phyloP scores from a whole-genome alignment of 2,888 invertebrate species.

The Drosophila imparisetae region DNA sequence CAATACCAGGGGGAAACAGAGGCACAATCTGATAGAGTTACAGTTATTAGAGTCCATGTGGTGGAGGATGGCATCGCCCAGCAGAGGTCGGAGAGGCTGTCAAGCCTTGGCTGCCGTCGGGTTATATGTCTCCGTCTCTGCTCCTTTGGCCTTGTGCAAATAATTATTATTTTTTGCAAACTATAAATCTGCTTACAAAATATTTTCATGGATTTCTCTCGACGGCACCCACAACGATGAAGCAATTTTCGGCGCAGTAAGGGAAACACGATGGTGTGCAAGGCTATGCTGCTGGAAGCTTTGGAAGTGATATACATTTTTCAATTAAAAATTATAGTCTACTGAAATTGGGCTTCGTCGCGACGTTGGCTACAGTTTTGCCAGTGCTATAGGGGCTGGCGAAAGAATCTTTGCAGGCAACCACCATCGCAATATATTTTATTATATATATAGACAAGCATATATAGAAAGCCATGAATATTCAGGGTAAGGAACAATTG shows the following conservation, averaged over 20 bases:
- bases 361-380: constrained; percentile 48
- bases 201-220: constrained; percentile 66
- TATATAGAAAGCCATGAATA: neutral
- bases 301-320: constrained; percentile 72
- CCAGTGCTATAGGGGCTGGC: constrained; percentile 8
- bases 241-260: neutral
- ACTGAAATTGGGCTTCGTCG: constrained; percentile 68
- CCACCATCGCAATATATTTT: neutral
- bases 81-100: constrained; percentile 5
- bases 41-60: constrained; percentile 30
- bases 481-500: neutral
- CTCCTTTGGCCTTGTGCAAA: constrained; percentile 63
- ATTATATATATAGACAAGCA: neutral
- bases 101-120: constrained; percentile 26
- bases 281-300: constrained; percentile 40
- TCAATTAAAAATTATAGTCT: constrained; percentile 78
- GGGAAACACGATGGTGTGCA: constrained; percentile 7
- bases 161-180: constrained; percentile 76
- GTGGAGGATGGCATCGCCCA: constrained; percentile 1
- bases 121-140: constrained; percentile 14
- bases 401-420: neutral
- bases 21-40: constrained; percentile 41
- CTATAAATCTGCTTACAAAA: constrained; percentile 78
- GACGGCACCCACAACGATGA: constrained; percentile 30
- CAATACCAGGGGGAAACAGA: constrained; percentile 31